phyloP scores from a whole-genome alignment of 2,113 vertebrate species.

The Eptesicus fuscus region DNA sequence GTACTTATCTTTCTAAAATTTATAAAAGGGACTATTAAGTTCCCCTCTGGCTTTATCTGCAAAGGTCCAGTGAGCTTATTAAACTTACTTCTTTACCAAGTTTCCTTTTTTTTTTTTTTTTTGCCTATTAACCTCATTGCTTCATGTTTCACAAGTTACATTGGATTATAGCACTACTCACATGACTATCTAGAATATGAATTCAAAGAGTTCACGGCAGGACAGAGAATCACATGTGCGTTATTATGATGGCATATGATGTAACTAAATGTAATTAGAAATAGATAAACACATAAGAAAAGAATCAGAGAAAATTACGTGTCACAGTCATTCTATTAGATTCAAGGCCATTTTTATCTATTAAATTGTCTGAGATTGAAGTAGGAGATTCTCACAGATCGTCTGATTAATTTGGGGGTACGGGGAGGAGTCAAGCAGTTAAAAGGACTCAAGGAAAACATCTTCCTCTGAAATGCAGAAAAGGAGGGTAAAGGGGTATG shows the following conservation, averaged over 20 bases:
- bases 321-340: neutral
- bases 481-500: neutral
- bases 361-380: neutral
- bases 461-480: neutral
- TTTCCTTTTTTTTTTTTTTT: neutral
- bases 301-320: slow-evolving; percentile 8
- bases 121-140: neutral
- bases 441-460: neutral
- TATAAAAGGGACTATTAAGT: neutral
- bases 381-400: neutral
- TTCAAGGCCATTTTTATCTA: neutral
- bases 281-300: neutral
- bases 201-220: neutral
- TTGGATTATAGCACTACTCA: neutral
- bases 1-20: neutral
- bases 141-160: neutral
- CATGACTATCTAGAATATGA: neutral
- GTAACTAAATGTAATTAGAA: neutral
- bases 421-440: neutral
- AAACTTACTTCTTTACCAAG: neutral
- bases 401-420: neutral
- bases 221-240: neutral
- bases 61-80: neutral
- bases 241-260: neutral
- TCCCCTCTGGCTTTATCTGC: neutral